These are phyloP conservation scores for Cantharis nigra DNA, from an alignment of 2,888 invertebrate species.

Conservation along the genomic window DNA sequence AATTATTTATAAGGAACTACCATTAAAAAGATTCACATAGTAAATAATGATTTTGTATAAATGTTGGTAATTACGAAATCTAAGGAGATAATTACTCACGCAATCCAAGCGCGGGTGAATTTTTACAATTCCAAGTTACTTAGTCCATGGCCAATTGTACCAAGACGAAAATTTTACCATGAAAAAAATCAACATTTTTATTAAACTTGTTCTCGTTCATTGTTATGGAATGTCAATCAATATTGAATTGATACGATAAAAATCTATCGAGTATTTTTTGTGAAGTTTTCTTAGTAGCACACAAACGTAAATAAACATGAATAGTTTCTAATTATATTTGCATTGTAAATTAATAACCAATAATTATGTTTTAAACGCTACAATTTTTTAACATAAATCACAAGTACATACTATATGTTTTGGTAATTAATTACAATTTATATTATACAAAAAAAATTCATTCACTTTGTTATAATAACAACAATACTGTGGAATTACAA, in stretches of 20 bases:
- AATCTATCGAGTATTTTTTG: not conserved
- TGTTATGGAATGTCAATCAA: constrained; percentile 1
- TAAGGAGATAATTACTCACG: not conserved
- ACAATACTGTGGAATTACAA: not conserved
- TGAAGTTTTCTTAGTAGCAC: not conserved
- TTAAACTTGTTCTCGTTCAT: not conserved
- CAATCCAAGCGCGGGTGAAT: not conserved
- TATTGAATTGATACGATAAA: not conserved
- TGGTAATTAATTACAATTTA: not conserved
- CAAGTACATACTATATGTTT: not conserved
- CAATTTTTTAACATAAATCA: not conserved
- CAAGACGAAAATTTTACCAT: not conserved
- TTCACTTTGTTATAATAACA: not conserved
- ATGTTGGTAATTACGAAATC: not conserved
- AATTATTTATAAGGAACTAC: not conserved
- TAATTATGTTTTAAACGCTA: not conserved
- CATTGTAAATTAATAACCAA: not conserved
- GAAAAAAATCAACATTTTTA: not conserved
- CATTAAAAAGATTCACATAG: not conserved
- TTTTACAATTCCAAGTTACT: not conserved
- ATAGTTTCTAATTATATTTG: constrained; percentile 1
- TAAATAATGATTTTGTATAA: not conserved
- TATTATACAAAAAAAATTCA: not conserved
- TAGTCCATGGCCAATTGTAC: not conserved
- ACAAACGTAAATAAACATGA: not conserved